Evolutionary conservation across 2,888 invertebrate genomes (phyloP), one percentile per base, ranked within the genome.

Genomic region (Arrhopalites spinosus): DNA sequence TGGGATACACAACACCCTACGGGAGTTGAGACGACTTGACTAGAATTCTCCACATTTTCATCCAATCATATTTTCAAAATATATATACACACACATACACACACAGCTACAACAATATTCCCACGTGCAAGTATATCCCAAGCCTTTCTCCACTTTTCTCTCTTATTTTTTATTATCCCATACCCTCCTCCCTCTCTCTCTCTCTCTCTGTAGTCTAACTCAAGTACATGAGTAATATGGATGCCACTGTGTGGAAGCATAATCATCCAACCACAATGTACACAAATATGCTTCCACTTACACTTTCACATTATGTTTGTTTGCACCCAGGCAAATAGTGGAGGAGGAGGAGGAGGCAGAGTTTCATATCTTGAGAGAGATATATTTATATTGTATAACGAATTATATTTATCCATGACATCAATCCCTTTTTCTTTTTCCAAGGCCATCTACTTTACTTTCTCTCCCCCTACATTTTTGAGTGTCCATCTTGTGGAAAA

Each of bases 11-110:
- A 50, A 47, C 70, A 70, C 70, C 70, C 70, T 36, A 30, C 59
- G 70, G 70, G 70, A 70, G 30, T 70, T 30, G n/a, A 47, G 29
- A 53, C 29, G 23, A 53, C 70, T 67, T 67, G 67, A 67, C 67
- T 67, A 56, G 30, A 56, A 30, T 70, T n/a, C 30, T 70, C 20
- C 29, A 68, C 68, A 17, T 53, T 70, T 59, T 50, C 70, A 70
- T 29, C 53, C 70, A 29, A 64, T 64, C 25, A 64, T 69, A 29
- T 56, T n/a, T 36, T 47, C 23, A 20, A 56, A 56, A 56, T 69
- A 27, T 56, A 8, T n/a, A 23, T 50, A 27, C 47, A 50, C 63
- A 7, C 29, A 23, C 61, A 11, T 23, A 61, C 61, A 23, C 45
- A 45, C 50, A 50, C 50, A 5, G 2, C 50, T n/a, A 50, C 50